phyloP scores from a whole-genome alignment of 2,797 vertebrate genomes.

The Catostomus latipinnis region DNA sequence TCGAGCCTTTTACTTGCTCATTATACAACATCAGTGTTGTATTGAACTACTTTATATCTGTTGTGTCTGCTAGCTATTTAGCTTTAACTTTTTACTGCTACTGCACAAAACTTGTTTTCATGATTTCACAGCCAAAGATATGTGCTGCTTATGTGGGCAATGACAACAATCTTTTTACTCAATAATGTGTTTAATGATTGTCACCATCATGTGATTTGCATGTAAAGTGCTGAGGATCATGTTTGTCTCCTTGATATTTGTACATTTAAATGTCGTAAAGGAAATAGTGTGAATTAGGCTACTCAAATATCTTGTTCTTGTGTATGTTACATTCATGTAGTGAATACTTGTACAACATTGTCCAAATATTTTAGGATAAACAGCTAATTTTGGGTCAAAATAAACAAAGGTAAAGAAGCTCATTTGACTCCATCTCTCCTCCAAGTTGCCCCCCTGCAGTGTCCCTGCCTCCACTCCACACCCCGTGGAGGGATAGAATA shows the following conservation, averaged over 20 bases:
- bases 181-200: no score
- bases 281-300: neutral
- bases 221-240: no score
- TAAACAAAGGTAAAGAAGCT: neutral
- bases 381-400: neutral
- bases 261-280: no score
- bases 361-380: conserved; percentile 17
- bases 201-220: no score
- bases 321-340: neutral
- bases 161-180: conserved; percentile 3
- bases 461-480: conserved; percentile 50
- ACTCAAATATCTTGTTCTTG: neutral
- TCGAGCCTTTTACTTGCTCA: no score
- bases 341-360: neutral
- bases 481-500: conserved; percentile 60
- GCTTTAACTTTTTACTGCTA: neutral
- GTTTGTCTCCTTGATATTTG: no score
- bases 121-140: conserved; percentile 36
- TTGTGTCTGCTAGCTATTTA: neutral
- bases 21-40: neutral
- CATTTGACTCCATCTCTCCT: neutral
- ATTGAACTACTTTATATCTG: neutral
- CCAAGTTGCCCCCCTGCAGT: neutral
- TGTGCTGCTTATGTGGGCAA: neutral
- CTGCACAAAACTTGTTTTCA: conserved; percentile 17